Evolutionary conservation across 2,113 vertebrate genomes (phyloP), one percentile per base, ranked within the genome.

Genomic region (Mastomys coucha): DNA sequence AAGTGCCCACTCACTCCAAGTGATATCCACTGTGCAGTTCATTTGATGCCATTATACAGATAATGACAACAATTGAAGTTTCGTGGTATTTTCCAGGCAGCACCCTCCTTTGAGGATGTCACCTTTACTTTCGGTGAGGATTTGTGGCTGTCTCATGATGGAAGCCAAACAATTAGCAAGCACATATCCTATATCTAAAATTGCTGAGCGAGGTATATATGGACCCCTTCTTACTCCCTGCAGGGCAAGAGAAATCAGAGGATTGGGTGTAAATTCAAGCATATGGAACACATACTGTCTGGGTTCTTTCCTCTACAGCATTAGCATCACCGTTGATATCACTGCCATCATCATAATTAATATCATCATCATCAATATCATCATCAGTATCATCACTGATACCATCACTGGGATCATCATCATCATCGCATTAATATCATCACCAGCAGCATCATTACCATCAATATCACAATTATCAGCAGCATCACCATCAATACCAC

Each of bases 281-380:
- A 22, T 24, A 51, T 12, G 9, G n/a, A 80, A 60, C 28, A 73
- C 5, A 28, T 1, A 8, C 5, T 53, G 11, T 60, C 49, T 45
- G 42, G 17, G 24, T 51, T 77, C 73, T 20, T 28, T 76, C 31
- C 58, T 76, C 33, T 13, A 1, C 36, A 39, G 1, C 76, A 67
- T 0, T 20, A 63, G 0, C 53, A 39, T 0, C 53, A 84, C 0
- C 84, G 77, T 0, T 24, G 73, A 0, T n/a, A 63, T 1, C 45
- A n/a, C 1, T 76, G 73, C 1, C 10, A 53, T 56, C 33, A 36
- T 53, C 56, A 58, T 14, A 3, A 16, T 19, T 58, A 58, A 17
- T 17, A 42, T 76, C 24, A 28, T 76, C 22, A 24, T 20, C 36
- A 39, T 39, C 11, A 13, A 10, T 11, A 39, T 28, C 26, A 76